Conservation (phyloP, 2,113 vertebrate genomes). For the Eublepharis macularius region DNA sequence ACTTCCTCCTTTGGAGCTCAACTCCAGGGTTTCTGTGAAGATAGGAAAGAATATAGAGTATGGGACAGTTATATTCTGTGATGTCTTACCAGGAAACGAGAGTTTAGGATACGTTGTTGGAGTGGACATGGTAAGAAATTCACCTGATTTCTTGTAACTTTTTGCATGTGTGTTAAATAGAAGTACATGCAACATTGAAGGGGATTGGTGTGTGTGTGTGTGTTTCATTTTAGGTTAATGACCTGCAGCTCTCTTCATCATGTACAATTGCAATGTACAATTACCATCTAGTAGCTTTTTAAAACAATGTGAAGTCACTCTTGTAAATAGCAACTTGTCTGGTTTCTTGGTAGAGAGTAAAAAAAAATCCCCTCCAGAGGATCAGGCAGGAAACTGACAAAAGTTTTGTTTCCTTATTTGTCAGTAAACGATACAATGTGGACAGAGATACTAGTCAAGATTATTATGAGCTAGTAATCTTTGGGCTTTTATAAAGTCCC, state of each 20-base stretch:
- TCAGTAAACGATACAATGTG: not conserved
- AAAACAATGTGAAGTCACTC: not conserved
- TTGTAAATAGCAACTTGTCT: not conserved
- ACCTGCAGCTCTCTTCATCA: constrained; percentile 1
- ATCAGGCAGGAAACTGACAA: not conserved
- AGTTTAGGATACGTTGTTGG: constrained; percentile 96
- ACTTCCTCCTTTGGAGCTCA: constrained; percentile 90
- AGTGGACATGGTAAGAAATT: constrained; percentile 94
- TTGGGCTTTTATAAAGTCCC: not conserved
- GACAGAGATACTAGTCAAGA: not conserved
- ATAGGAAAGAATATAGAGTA: constrained; percentile 90
- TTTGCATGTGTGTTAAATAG: constrained; percentile 60
- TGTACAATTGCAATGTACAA: constrained; percentile 17
- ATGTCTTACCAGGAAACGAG: constrained; percentile 93
- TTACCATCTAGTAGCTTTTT: constrained; percentile 22
- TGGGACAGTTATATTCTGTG: constrained; percentile 97
- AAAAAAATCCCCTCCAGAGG: not conserved
- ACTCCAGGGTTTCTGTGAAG: constrained; percentile 94
- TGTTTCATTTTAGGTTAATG: constrained; percentile 59
- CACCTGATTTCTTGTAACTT: constrained; percentile 61
- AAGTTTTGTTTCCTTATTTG: not conserved
- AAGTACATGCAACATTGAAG: constrained; percentile 63
- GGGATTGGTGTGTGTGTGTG: constrained; percentile 31
- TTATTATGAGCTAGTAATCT: not conserved
- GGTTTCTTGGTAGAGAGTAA: not conserved